Percentiles rank a stretch among this genome's conserved stretches.
Evolutionary conservation across 1,140 invertebrate species (phyloP).

Genomic region (Drosophila sp.): DNA sequence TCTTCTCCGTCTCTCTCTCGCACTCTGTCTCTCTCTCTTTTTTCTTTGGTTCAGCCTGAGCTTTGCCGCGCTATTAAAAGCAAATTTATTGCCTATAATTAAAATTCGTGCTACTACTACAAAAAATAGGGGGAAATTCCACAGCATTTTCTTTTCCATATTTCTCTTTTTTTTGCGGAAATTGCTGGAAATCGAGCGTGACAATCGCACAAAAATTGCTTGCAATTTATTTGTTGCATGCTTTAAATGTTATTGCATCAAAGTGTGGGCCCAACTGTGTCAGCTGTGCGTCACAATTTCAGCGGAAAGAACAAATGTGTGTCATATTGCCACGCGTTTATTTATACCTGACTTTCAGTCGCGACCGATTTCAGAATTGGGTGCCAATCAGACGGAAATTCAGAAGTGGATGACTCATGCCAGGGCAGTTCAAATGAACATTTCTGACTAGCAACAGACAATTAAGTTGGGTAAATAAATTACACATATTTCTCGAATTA

Average conservation of each 20-base stretch:
- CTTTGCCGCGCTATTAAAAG: slow-evolving; percentile 67
- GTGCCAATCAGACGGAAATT: slow-evolving; percentile 63
- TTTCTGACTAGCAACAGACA: background rate
- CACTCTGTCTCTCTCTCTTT: background rate
- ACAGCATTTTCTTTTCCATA: slow-evolving; percentile 9
- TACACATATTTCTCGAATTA: background rate
- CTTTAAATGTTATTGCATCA: slow-evolving; percentile 6
- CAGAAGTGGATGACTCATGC: slow-evolving; percentile 51
- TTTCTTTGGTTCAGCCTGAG: slow-evolving; percentile 17
- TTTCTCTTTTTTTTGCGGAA: slow-evolving; percentile 38
- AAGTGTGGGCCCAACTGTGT: slow-evolving; percentile 58
- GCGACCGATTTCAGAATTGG: slow-evolving; percentile 46
- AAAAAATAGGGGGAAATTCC: slow-evolving; percentile 22
- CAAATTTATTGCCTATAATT: slow-evolving; percentile 80
- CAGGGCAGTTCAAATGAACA: slow-evolving; percentile 3
- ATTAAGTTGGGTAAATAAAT: too few relatives aligned
- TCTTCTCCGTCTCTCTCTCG: background rate
- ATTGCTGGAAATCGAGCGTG: slow-evolving; percentile 74
- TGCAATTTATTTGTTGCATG: slow-evolving; percentile 45
- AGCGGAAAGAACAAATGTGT: slow-evolving; percentile 64
- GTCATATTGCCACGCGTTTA: slow-evolving; percentile 72
- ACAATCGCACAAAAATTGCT: slow-evolving; percentile 28
- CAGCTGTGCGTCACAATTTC: slow-evolving; percentile 66
- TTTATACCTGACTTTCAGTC: slow-evolving; percentile 67
- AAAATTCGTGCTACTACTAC: slow-evolving; percentile 51